phyloP scores from a whole-genome alignment of 2,888 invertebrate genomes.

The Cephus pygmeus region DNA sequence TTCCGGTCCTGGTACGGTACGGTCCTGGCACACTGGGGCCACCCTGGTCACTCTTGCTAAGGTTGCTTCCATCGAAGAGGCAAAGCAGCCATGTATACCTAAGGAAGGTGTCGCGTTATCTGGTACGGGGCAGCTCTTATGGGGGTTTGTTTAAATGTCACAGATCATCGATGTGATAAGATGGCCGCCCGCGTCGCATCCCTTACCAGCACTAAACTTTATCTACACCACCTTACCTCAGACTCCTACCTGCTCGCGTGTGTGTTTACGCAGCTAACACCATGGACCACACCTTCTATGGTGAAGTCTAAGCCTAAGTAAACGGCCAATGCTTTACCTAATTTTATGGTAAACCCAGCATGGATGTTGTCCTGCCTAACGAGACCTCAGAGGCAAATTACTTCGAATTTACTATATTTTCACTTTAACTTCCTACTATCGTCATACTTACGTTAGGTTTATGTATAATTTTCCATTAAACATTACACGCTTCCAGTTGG shows the following conservation, averaged over 20 bases:
- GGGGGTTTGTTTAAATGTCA: conserved; percentile 46
- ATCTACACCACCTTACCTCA: conserved; percentile 26
- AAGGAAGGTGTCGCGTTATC: conserved; percentile 39
- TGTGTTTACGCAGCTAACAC: conserved; percentile 49
- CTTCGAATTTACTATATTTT: neutral
- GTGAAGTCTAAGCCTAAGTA: conserved; percentile 2
- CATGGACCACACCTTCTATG: conserved; percentile 41
- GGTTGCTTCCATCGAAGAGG: conserved; percentile 13
- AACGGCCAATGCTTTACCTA: conserved; percentile 43
- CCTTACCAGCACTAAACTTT: conserved; percentile 48
- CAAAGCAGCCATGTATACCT: conserved; percentile 36
- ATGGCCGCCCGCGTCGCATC: conserved; percentile 44
- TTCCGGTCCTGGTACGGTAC: neutral
- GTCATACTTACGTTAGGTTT: neutral
- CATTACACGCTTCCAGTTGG: neutral
- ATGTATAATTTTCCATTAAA: neutral
- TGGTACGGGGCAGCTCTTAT: conserved; percentile 39
- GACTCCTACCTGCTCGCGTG: conserved; percentile 17
- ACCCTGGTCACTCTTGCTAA: neutral
- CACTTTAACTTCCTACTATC: neutral
- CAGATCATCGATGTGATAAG: conserved; percentile 55
- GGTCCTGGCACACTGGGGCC: neutral
- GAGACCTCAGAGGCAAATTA: neutral
- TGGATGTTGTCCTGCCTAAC: neutral
- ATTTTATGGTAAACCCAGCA: conserved; percentile 31